Percentiles rank a stretch among this genome's conserved stretches.
These are phyloP conservation scores for Andrena camellia DNA, from an alignment of 2,888 invertebrate genomes.

Conservation along the genomic window DNA sequence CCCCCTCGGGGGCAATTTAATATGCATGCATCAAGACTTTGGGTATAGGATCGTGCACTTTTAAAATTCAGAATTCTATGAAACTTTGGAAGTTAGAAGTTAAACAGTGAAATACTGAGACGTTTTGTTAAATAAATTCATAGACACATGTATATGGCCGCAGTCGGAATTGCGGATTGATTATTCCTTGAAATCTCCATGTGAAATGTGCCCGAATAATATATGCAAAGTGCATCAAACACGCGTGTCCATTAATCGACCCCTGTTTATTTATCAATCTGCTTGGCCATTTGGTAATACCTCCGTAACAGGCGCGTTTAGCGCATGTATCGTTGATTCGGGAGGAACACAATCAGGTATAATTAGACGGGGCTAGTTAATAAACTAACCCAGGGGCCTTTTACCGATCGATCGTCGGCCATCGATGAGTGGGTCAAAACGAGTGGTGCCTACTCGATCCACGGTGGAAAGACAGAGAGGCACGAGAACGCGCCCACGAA, in stretches of 20 bases:
- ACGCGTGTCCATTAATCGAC: constrained; percentile 32
- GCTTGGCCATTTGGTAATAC: constrained; percentile 47
- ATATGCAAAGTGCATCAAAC: constrained; percentile 23
- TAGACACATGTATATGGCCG: background rate
- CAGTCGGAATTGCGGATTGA: background rate
- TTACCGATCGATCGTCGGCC: constrained; percentile 55
- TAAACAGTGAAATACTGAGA: background rate
- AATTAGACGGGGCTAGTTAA: constrained; percentile 64
- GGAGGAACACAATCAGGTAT: constrained; percentile 50
- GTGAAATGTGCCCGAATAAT: constrained; percentile 6
- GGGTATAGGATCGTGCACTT: background rate
- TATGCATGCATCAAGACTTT: background rate
- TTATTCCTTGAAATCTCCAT: constrained; percentile 38
- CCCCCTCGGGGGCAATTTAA: background rate
- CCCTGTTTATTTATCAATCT: constrained; percentile 55
- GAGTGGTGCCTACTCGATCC: constrained; percentile 6
- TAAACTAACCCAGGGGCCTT: constrained; percentile 60
- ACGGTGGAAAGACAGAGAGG: constrained; percentile 11
- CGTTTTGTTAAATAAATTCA: background rate
- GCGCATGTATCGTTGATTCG: constrained; percentile 47
- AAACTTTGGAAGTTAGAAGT: background rate
- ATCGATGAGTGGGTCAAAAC: constrained; percentile 39
- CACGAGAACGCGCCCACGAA: background rate
- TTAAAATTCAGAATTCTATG: background rate
- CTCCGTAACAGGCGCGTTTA: constrained; percentile 34